phyloP scores from a whole-genome alignment of 2,888 invertebrate species.

The Phyllotreta striolata region DNA sequence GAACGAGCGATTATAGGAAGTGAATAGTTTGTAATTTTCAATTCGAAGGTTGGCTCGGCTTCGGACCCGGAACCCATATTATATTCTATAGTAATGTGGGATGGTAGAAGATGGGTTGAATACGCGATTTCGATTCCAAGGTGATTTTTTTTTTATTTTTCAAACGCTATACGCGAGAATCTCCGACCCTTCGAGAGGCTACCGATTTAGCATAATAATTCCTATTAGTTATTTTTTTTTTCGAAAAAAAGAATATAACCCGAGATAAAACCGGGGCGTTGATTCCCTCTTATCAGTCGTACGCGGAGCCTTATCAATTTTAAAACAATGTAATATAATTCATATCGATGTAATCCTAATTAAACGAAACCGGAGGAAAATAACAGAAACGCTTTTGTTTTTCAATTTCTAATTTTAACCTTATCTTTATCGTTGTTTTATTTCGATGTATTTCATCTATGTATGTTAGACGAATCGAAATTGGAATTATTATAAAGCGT shows the following conservation, averaged over 20 bases:
- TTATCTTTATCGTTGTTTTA: conserved; percentile 12
- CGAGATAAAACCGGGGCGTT: conserved; percentile 7
- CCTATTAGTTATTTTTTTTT: too few relatives aligned
- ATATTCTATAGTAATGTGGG: too few relatives aligned
- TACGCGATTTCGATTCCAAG: too few relatives aligned
- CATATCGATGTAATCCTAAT: conserved; percentile 17
- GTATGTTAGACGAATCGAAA: not conserved
- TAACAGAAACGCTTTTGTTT: conserved; percentile 13
- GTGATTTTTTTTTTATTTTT: too few relatives aligned
- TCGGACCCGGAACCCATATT: conserved; percentile 49
- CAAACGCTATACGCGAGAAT: too few relatives aligned
- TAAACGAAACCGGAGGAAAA: conserved; percentile 14
- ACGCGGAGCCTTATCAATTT: not conserved
- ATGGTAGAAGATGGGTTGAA: too few relatives aligned
- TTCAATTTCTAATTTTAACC: conserved; percentile 13
- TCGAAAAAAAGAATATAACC: conserved; percentile 8
- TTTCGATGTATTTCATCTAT: conserved; percentile 9
- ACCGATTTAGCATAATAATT: too few relatives aligned
- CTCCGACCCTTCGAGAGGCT: too few relatives aligned
- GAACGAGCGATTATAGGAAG: conserved; percentile 55
- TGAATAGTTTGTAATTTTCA: conserved; percentile 49
- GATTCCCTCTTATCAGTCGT: conserved; percentile 3
- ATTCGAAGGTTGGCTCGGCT: conserved; percentile 51
- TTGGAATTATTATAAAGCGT: too few relatives aligned
- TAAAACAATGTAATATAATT: conserved; percentile 17